Evolutionary conservation across 2,797 vertebrate species (phyloP).

Genomic region (Notolepis coatsorum): DNA sequence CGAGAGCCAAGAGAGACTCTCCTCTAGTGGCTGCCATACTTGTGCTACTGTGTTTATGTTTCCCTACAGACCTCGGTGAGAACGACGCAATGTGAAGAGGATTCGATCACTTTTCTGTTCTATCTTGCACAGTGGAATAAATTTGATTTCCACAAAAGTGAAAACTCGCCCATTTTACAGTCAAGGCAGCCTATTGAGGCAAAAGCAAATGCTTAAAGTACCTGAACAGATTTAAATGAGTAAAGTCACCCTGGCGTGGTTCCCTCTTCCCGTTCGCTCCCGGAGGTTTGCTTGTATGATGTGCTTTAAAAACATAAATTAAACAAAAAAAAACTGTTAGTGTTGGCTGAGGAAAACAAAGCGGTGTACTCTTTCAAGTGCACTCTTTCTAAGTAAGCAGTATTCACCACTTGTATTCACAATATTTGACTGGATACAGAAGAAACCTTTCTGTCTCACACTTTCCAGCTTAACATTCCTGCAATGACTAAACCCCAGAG

Average conservation of each 20-base stretch:
- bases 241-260: slow-evolving; percentile 38
- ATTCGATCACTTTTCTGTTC: slow-evolving; percentile 25
- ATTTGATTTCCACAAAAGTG: too few species aligned
- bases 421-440: slow-evolving; percentile 18
- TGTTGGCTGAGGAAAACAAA: slow-evolving; percentile 47
- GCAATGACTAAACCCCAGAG: slow-evolving; percentile 16
- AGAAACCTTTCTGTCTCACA: slow-evolving; percentile 7
- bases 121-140: slow-evolving; percentile 34
- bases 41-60: slow-evolving; percentile 54
- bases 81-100: slow-evolving; percentile 8
- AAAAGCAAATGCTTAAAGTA: slow-evolving; percentile 22
- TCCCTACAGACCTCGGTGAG: slow-evolving; percentile 22
- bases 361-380: too few species aligned
- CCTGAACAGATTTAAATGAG: slow-evolving; percentile 31
- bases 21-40: slow-evolving; percentile 24
- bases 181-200: slow-evolving; percentile 7
- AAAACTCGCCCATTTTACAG: neutral
- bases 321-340: too few species aligned
- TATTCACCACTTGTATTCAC: slow-evolving; percentile 19
- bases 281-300: slow-evolving; percentile 41
- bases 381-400: slow-evolving; percentile 22
- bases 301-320: slow-evolving; percentile 40
- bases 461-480: slow-evolving; percentile 29
- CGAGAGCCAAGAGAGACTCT: slow-evolving; percentile 41
- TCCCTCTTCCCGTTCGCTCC: slow-evolving; percentile 36